Percentiles rank a stretch among this genome's conserved stretches.
These are phyloP conservation scores for Pocillopora meandrina DNA, from an alignment of 92 coral and sea anemone species.

Conservation along the genomic window DNA sequence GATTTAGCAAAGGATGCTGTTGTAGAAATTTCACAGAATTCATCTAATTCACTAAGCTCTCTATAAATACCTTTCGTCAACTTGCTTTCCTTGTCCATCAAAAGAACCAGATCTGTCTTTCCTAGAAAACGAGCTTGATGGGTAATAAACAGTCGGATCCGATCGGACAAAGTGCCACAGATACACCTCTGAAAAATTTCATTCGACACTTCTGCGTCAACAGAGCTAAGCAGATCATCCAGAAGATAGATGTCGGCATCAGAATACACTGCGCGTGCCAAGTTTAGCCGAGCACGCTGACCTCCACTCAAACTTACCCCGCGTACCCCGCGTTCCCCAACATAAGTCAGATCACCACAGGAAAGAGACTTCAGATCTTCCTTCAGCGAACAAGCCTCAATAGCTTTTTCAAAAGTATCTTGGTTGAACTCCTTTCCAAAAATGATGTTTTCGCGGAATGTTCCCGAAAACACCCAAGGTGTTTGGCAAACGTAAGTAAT, in stretches of 20 bases:
- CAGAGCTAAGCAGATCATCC: constrained; percentile 19
- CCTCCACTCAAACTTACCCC: constrained; percentile 30
- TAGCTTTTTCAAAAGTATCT: not conserved
- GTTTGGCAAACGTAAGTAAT: constrained; percentile 16
- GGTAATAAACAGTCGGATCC: not conserved
- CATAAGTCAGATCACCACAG: constrained; percentile 12
- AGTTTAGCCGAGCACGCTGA: constrained; percentile 21
- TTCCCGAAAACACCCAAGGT: constrained; percentile 34
- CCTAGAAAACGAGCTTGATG: not conserved
- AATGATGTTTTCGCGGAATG: constrained; percentile 16
- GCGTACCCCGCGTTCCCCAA: constrained; percentile 38
- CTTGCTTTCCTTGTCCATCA: not conserved
- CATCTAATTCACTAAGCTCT: not conserved
- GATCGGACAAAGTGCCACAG: not conserved
- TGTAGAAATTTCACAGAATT: not conserved
- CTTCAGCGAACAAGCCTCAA: constrained; percentile 4
- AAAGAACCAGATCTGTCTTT: not conserved
- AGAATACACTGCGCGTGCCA: constrained; percentile 29
- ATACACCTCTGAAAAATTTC: constrained; percentile 25
- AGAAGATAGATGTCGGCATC: constrained; percentile 23
- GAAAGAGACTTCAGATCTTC: constrained; percentile 10
- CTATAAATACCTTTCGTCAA: not conserved
- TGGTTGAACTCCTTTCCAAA: constrained; percentile 4
- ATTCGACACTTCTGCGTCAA: constrained; percentile 1
- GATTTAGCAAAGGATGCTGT: not conserved